A percentile compares a stretch with the other conserved stretches of the same genome.
These are phyloP conservation scores for Emmelina monodactyla DNA, from an alignment of 2,888 invertebrate species.

Conservation along the genomic window DNA sequence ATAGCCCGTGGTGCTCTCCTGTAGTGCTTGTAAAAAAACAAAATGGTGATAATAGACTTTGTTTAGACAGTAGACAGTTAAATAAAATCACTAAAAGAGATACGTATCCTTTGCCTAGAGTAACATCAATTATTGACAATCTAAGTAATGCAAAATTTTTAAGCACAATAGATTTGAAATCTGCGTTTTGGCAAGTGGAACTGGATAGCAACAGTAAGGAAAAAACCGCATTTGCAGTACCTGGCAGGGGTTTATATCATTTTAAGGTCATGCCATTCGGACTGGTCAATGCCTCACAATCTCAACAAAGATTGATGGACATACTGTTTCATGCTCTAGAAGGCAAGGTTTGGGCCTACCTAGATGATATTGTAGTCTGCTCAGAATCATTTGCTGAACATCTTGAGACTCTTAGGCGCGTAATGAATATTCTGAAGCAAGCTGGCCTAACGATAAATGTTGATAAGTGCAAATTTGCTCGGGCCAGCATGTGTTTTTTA, in stretches of 20 bases:
- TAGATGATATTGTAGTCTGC: slow-evolving; percentile 13
- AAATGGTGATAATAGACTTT: slow-evolving; percentile 3
- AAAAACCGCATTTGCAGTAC: slow-evolving; percentile 1
- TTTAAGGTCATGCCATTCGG: slow-evolving; percentile 14
- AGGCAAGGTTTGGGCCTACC: slow-evolving; percentile 9
- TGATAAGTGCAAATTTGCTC: slow-evolving; percentile 11
- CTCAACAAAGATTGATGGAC: slow-evolving; percentile 9
- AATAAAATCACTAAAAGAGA: not conserved
- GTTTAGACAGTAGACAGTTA: slow-evolving; percentile 5
- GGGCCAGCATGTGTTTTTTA: slow-evolving; percentile 7
- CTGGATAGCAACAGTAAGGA: not conserved
- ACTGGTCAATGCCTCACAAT: slow-evolving; percentile 7
- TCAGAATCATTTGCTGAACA: not conserved
- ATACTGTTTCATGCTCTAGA: not conserved
- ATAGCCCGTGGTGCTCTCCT: slow-evolving; percentile 6
- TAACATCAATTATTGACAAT: not conserved
- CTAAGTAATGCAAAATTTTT: not conserved
- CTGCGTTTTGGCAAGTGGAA: not conserved
- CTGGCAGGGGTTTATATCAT: slow-evolving; percentile 11
- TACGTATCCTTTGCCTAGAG: not conserved
- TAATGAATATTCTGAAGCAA: too few species aligned
- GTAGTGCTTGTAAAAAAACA: slow-evolving; percentile 1
- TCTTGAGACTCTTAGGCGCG: not conserved
- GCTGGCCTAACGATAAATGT: slow-evolving; percentile 13
- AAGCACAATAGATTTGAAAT: not conserved